These are phyloP conservation scores for Amphimallon solstitiale DNA, from an alignment of 2,888 invertebrate genomes.

Conservation along the genomic window DNA sequence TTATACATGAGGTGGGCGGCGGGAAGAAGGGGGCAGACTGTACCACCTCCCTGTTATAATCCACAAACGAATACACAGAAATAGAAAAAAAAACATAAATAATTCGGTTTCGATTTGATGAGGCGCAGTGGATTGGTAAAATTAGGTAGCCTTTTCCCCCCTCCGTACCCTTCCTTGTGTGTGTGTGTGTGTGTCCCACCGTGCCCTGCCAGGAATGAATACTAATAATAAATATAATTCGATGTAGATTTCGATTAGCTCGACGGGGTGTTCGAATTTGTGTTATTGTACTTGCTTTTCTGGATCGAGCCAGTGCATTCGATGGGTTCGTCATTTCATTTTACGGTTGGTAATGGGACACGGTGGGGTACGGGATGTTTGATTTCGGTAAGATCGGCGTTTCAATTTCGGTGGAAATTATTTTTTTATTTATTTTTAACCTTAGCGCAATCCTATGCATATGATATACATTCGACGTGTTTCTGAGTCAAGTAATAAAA, in stretches of 20 bases:
- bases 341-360: conserved; percentile 17
- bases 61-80: too few relatives aligned
- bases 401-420: too few relatives aligned
- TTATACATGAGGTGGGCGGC: background rate
- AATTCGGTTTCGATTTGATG: conserved; percentile 17
- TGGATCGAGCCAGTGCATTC: background rate
- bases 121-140: conserved; percentile 13
- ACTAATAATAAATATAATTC: conserved; percentile 23
- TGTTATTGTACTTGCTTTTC: conserved; percentile 27
- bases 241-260: conserved; percentile 31
- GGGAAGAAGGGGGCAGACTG: background rate
- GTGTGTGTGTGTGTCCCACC: too few relatives aligned
- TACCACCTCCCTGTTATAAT: too few relatives aligned
- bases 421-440: too few relatives aligned
- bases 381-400: too few relatives aligned
- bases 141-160: background rate
- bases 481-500: too few relatives aligned
- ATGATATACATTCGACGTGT: too few relatives aligned
- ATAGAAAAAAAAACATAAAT: conserved; percentile 9
- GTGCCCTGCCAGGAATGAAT: background rate
- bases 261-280: conserved; percentile 21
- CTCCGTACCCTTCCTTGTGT: background rate
- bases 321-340: conserved; percentile 13
- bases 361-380: background rate
- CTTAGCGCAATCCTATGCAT: too few relatives aligned